phyloP scores from a whole-genome alignment of 2,888 invertebrate genomes.

The Lasius platythorax region DNA sequence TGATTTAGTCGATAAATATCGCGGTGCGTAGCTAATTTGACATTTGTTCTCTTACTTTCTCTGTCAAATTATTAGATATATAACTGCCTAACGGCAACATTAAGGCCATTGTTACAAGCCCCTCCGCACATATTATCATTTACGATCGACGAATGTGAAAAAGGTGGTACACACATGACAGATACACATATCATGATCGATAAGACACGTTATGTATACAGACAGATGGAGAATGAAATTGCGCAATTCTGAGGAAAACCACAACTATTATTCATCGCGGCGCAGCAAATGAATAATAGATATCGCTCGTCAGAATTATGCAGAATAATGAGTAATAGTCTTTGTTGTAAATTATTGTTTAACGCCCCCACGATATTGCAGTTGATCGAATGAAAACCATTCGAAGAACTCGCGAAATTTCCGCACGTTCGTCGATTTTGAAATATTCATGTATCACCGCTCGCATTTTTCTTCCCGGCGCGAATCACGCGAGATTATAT shows the following conservation, averaged over 20 bases:
- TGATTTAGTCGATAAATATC: conserved; percentile 36
- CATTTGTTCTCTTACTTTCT: conserved; percentile 50
- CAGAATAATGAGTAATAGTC: conserved; percentile 6
- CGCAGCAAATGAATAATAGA: not conserved
- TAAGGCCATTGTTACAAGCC: conserved; percentile 31
- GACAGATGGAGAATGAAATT: conserved; percentile 16
- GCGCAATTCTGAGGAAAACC: conserved; percentile 48
- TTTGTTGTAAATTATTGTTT: conserved; percentile 13
- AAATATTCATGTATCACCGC: conserved; percentile 13
- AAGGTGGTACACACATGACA: conserved; percentile 11
- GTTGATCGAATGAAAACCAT: conserved; percentile 10
- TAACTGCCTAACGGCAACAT: conserved; percentile 33
- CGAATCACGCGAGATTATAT: not conserved
- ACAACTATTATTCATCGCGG: conserved; percentile 40
- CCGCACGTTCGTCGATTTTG: not conserved
- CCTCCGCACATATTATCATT: conserved; percentile 7
- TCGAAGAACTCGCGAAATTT: not conserved
- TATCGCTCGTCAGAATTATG: conserved; percentile 21
- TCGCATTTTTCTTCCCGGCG: not conserved
- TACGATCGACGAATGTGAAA: conserved; percentile 29
- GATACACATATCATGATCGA: conserved; percentile 21
- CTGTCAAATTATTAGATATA: conserved; percentile 46
- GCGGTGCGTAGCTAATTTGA: conserved; percentile 44
- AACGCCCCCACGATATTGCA: conserved; percentile 4
- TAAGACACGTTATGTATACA: conserved; percentile 6